A percentile compares a stretch with the other conserved stretches of the same genome.
These are phyloP conservation scores for Noctua comes DNA, from an alignment of 2,888 invertebrate genomes.

Conservation along the genomic window DNA sequence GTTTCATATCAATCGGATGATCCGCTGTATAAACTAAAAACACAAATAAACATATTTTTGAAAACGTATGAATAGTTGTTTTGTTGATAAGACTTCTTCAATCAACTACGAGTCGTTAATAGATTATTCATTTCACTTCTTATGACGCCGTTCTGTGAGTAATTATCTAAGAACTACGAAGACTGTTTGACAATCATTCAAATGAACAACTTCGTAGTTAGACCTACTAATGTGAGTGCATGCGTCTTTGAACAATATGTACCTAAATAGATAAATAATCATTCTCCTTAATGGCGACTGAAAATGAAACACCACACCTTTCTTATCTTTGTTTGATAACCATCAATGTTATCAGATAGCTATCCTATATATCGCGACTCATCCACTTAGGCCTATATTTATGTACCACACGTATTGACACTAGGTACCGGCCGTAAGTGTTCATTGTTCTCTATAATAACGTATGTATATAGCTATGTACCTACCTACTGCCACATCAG, in stretches of 20 bases:
- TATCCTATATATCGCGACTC: conserved; percentile 32
- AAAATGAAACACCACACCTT: conserved; percentile 39
- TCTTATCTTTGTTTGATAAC: conserved; percentile 58
- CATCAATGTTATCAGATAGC: conserved; percentile 46
- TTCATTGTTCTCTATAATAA: conserved; percentile 59
- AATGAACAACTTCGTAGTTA: conserved; percentile 25
- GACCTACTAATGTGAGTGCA: conserved; percentile 1
- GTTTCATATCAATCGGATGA: conserved; percentile 24
- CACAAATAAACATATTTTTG: conserved; percentile 34
- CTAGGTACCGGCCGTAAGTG: conserved; percentile 38
- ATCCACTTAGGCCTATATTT: conserved; percentile 52
- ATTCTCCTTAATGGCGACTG: conserved; percentile 42
- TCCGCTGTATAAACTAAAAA: conserved; percentile 3
- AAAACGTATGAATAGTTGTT: conserved; percentile 21
- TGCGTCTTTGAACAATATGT: conserved; percentile 16
- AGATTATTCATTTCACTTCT: conserved; percentile 39
- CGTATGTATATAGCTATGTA: conserved; percentile 22
- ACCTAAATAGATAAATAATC: conserved; percentile 29
- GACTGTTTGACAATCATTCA: conserved; percentile 14
- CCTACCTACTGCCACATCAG: conserved; percentile 34
- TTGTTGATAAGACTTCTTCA: conserved; percentile 32
- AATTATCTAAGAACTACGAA: conserved; percentile 41
- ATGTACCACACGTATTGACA: conserved; percentile 48
- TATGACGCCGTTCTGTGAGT: conserved; percentile 34
- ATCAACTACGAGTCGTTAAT: conserved; percentile 20